phyloP scores from a whole-genome alignment of 2,888 invertebrate genomes.

The Mallateleia sp. region DNA sequence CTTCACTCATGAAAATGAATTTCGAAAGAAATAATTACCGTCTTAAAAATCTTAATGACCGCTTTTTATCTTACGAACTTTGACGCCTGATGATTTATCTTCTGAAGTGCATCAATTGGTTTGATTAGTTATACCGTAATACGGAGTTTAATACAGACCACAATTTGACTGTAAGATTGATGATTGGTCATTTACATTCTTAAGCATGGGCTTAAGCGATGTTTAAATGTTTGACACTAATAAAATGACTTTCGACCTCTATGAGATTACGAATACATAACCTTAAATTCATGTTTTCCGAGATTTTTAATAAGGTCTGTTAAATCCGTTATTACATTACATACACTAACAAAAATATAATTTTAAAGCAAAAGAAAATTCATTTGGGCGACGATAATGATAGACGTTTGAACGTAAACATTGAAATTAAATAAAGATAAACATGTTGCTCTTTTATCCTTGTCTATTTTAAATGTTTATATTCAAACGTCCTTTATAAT shows the following conservation, averaged over 20 bases:
- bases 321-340: no score
- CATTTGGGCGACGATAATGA: no score
- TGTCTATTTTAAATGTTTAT: no score
- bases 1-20: neutral
- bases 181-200: slow-evolving; percentile 57
- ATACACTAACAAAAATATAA: no score
- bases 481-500: no score
- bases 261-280: slow-evolving; percentile 8
- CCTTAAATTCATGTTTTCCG: slow-evolving; percentile 32
- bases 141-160: slow-evolving; percentile 2
- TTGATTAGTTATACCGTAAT: neutral
- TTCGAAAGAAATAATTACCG: neutral
- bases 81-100: neutral
- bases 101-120: neutral
- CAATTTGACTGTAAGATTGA: slow-evolving; percentile 41
- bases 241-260: slow-evolving; percentile 41
- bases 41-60: neutral
- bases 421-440: no score
- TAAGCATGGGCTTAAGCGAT: slow-evolving; percentile 42
- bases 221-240: slow-evolving; percentile 24
- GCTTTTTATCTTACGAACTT: neutral
- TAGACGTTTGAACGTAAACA: no score
- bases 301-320: slow-evolving; percentile 18
- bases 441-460: no score
- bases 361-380: no score